These are phyloP conservation scores for Hiodon alosoides DNA, from an alignment of 2,113 vertebrate species.

Conservation along the genomic window DNA sequence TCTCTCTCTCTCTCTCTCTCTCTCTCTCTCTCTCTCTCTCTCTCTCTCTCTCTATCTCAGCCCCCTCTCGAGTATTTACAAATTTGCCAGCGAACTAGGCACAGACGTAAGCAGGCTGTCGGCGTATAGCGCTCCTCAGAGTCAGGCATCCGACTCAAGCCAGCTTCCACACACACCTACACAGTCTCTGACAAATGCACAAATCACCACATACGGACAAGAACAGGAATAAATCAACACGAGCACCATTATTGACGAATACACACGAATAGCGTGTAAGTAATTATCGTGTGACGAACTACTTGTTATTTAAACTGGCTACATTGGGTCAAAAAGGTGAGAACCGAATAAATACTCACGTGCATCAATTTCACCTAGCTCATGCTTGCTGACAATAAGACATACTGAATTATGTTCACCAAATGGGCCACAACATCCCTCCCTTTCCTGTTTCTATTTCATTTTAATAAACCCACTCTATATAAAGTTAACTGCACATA, in stretches of 20 bases:
- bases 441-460: too few relatives aligned
- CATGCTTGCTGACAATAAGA: too few relatives aligned
- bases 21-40: conserved; percentile 14
- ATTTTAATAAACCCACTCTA: too few relatives aligned
- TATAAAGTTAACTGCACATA: too few relatives aligned
- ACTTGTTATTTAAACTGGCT: too few relatives aligned
- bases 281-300: too few relatives aligned
- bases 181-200: conserved; percentile 22
- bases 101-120: conserved; percentile 26
- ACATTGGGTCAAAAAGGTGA: too few relatives aligned
- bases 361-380: too few relatives aligned
- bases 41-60: background rate
- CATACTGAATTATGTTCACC: too few relatives aligned
- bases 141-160: conserved; percentile 22
- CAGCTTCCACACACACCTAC: conserved; percentile 21
- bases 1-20: conserved; percentile 6
- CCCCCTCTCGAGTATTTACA: conserved; percentile 20
- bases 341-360: too few relatives aligned
- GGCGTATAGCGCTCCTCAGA: conserved; percentile 17
- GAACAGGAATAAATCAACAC: conserved; percentile 9
- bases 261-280: background rate
- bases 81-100: conserved; percentile 23
- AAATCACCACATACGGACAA: conserved; percentile 17
- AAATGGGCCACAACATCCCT: too few relatives aligned
- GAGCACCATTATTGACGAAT: background rate